Evolutionary conservation across 2,888 invertebrate genomes (phyloP).

Genomic region (Spilarctia lutea): DNA sequence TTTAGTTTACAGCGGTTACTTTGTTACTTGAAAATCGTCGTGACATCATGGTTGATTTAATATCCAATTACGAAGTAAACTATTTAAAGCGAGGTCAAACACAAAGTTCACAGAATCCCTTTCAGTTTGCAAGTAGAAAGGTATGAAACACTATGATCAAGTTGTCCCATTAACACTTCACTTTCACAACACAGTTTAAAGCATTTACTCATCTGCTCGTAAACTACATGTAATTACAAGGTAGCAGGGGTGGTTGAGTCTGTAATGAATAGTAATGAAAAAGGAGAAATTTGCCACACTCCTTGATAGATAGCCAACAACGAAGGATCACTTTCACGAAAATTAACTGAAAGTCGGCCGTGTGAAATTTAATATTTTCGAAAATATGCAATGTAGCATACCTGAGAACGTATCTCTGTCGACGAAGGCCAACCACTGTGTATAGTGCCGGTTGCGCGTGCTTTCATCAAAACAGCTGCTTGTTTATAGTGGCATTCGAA

Average conservation of each 20-base stretch:
- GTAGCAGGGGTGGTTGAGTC: constrained; percentile 64
- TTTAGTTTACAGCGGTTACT: constrained; percentile 45
- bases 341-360: constrained; percentile 82
- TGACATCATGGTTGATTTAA: constrained; percentile 55
- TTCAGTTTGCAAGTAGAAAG: constrained; percentile 68
- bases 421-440: constrained; percentile 66
- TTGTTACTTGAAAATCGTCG: constrained; percentile 41
- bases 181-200: constrained; percentile 83
- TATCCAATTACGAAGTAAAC: constrained; percentile 61
- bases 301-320: constrained; percentile 80
- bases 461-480: constrained; percentile 71
- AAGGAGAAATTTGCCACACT: constrained; percentile 74
- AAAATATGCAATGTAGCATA: constrained; percentile 68
- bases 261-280: constrained; percentile 72
- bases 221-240: constrained; percentile 78
- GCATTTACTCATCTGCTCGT: constrained; percentile 85
- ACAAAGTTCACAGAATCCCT: constrained; percentile 68
- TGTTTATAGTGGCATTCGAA: constrained; percentile 66
- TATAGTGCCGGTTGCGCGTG: constrained; percentile 52
- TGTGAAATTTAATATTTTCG: constrained; percentile 74
- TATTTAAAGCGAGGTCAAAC: constrained; percentile 63
- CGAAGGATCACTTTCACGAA: constrained; percentile 84
- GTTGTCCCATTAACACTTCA: constrained; percentile 83
- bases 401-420: constrained; percentile 31
- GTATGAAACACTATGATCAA: constrained; percentile 78